Percentiles rank a stretch among this genome's conserved stretches.
phyloP scores from a whole-genome alignment of 2,888 invertebrate genomes.

The Orchesellides sinensis region DNA sequence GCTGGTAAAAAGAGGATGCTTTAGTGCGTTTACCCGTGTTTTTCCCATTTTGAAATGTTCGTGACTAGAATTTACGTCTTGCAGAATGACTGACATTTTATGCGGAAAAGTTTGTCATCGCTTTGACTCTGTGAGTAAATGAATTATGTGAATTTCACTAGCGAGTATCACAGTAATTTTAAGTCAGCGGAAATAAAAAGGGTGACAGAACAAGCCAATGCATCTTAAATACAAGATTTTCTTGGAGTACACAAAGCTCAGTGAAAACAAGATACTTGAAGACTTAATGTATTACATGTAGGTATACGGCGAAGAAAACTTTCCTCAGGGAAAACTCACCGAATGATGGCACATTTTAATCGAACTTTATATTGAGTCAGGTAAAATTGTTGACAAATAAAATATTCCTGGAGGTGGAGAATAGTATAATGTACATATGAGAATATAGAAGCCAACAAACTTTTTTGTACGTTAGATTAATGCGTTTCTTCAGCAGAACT shows the following conservation, averaged over 20 bases:
- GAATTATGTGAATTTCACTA: constrained; percentile 2
- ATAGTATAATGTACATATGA: background rate
- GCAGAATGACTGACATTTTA: too few species aligned
- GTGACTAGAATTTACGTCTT: background rate
- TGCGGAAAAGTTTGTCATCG: background rate
- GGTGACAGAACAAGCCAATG: background rate
- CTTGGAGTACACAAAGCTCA: too few species aligned
- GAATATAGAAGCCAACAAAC: too few species aligned
- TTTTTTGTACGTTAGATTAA: too few species aligned
- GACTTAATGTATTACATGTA: background rate
- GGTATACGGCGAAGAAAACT: too few species aligned
- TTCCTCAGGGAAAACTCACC: background rate
- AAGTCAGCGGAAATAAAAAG: background rate
- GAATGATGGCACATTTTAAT: constrained; percentile 11
- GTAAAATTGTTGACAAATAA: constrained; percentile 3
- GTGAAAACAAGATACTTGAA: too few species aligned
- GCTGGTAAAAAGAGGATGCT: too few species aligned
- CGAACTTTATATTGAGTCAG: constrained; percentile 3
- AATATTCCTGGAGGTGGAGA: background rate
- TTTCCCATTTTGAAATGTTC: too few species aligned
- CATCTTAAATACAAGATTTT: too few species aligned
- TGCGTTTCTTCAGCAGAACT: background rate
- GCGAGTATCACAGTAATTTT: background rate
- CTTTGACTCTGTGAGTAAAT: background rate
- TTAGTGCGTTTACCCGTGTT: too few species aligned